A percentile compares a stretch with the other conserved stretches of the same genome.
Conservation (phyloP, 2,113 vertebrate genomes). For the Lonchura striata region DNA sequence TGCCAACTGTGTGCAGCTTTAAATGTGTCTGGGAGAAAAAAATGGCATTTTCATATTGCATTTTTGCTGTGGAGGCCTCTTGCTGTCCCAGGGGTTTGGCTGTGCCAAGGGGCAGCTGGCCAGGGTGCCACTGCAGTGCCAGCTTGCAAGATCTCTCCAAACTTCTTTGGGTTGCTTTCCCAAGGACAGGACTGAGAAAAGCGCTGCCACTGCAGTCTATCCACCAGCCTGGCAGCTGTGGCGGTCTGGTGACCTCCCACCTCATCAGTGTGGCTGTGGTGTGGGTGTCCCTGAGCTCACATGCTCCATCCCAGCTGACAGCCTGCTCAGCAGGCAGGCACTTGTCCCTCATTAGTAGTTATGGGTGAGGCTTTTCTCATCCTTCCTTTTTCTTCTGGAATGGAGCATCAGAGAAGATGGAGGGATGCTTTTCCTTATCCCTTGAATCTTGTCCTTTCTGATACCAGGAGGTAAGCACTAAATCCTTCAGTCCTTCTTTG, state of each 20-base stretch:
- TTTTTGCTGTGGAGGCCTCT: not conserved
- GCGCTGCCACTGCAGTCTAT: fast-evolving
- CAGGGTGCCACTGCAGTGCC: not conserved
- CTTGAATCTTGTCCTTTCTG: not conserved
- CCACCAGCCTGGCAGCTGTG: not conserved
- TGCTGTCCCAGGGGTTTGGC: not conserved
- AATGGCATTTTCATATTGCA: not conserved
- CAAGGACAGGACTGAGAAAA: not conserved
- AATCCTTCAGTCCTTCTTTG: not conserved
- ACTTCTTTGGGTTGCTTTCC: not conserved
- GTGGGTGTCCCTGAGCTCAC: not conserved
- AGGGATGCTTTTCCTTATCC: not conserved
- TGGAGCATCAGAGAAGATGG: not conserved
- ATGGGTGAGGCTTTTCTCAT: not conserved
- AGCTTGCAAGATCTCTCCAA: not conserved
- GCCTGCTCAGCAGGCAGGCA: not conserved
- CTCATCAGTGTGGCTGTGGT: not conserved
- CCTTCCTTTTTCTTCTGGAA: not conserved
- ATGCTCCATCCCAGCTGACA: not conserved
- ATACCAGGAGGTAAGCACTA: not conserved
- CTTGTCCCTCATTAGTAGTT: not conserved
- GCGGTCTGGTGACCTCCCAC: not conserved
- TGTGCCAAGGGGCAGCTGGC: not conserved
- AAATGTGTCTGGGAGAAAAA: not conserved
- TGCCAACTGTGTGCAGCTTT: not conserved